Evolutionary conservation across 2,888 invertebrate genomes (phyloP), one percentile per base, ranked within the genome.

Genomic region (Pristionchus entomophagus): DNA sequence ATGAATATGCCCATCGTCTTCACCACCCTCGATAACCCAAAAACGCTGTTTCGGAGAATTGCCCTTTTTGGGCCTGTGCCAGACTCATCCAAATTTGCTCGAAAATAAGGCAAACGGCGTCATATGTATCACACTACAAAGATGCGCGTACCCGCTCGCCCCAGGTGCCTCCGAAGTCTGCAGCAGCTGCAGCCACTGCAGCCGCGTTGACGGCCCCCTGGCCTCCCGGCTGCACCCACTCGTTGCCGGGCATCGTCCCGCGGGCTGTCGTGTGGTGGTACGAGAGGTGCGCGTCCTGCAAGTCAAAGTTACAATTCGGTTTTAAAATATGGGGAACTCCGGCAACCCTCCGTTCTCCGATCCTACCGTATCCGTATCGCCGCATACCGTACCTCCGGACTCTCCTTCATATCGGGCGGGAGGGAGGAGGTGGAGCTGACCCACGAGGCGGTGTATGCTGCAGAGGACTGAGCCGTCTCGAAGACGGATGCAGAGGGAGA

Each of bases 401-500:
- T 89, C 51, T 91, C 91, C 84, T 89, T 89, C 86, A 91, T 85
- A 17, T 92, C 92, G 12, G 91, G 91, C 35, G 91, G 92, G 32
- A 92, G 91, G 65, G 90, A 90, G 5, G 91, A 90, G 14, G 92
- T 91, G 26, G 89, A 89, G 86, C 90, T 90, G 17, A 92, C 92
- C 92, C 92, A 92, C 29, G 86, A 89, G 8, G 92, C 92, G 5
- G 92, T 92, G 86, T 92, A 92, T 19, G 89, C 88, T 1, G 90
- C 90, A 0, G 91, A 87, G 10, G 87, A 87, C 56, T 85, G 85
- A 22, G 19, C 22, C n/a, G 35, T 78, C 41, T 85, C 85, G 85
- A 85, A 85, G 1, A 85, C 78, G 4, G n/a, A n/a, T n/a, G n/a
- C n/a, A n/a, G 87, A 85, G 38, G 73, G 84, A 8, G 84, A 73